Evolutionary conservation across 2,888 invertebrate genomes (phyloP).

Genomic region (Chloroclysta siterata): DNA sequence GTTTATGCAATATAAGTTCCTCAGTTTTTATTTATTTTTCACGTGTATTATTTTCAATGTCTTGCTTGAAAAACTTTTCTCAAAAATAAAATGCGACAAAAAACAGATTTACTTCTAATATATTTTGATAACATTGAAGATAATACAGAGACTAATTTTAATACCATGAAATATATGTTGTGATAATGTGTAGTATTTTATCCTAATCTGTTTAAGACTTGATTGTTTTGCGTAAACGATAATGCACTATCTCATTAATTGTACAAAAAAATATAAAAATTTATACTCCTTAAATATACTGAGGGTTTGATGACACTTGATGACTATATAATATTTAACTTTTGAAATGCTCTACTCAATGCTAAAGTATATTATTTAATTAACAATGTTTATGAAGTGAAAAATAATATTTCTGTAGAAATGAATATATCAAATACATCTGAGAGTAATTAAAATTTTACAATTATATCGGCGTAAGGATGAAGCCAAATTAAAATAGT

Average conservation of each 20-base stretch:
- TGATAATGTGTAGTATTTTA: conserved; percentile 28
- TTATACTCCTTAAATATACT: too few relatives aligned
- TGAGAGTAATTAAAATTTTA: too few relatives aligned
- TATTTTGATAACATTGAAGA: conserved; percentile 23
- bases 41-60: conserved; percentile 26
- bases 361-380: too few relatives aligned
- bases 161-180: conserved; percentile 4
- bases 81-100: background rate
- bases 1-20: conserved; percentile 17
- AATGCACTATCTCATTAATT: conserved; percentile 20
- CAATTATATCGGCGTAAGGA: too few relatives aligned
- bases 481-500: too few relatives aligned
- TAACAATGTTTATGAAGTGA: too few relatives aligned
- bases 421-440: too few relatives aligned
- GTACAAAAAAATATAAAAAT: background rate
- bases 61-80: background rate
- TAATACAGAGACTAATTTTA: conserved; percentile 14
- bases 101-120: background rate
- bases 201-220: conserved; percentile 28
- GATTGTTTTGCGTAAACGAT: conserved; percentile 23
- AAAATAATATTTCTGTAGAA: too few relatives aligned
- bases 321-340: too few relatives aligned
- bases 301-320: too few relatives aligned
- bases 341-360: too few relatives aligned
- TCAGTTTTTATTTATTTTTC: conserved; percentile 12